Conservation (phyloP, 2,113 vertebrate species). For the Peromyscus californicus region DNA sequence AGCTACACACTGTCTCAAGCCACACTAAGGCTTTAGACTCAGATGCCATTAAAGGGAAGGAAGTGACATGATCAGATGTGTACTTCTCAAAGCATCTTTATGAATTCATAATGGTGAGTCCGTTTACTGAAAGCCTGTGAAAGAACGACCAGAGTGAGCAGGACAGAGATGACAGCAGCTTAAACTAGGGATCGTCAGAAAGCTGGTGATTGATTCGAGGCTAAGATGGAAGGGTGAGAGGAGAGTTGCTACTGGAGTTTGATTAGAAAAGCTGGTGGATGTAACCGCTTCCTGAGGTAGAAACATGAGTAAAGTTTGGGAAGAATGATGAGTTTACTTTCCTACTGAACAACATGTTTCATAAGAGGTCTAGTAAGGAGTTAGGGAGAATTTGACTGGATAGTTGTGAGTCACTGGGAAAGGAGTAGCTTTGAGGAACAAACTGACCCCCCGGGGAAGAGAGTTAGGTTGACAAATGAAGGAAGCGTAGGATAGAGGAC, state of each 20-base stretch:
- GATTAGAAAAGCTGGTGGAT: not conserved
- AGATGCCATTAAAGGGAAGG: not conserved
- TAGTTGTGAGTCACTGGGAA: not conserved
- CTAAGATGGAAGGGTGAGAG: not conserved
- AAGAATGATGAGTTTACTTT: constrained; percentile 41
- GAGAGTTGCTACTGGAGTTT: not conserved
- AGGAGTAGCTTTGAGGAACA: not conserved
- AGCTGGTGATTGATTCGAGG: not conserved
- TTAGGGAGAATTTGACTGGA: not conserved
- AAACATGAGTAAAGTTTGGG: not conserved
- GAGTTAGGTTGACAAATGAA: not conserved
- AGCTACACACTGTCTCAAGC: not conserved
- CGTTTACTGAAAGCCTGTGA: constrained; percentile 11
- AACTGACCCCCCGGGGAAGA: not conserved
- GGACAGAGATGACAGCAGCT: not conserved
- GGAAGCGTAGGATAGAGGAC: not conserved
- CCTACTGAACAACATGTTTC: not conserved
- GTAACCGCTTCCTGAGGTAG: not conserved
- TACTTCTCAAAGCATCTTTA: not conserved
- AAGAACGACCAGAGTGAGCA: not conserved
- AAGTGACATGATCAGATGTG: not conserved
- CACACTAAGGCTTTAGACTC: not conserved
- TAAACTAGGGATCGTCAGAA: not conserved
- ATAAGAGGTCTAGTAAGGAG: not conserved
- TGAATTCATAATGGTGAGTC: constrained; percentile 8